These are phyloP conservation scores for Mus caroli DNA, from an alignment of 2,797 vertebrate genomes.

Conservation along the genomic window DNA sequence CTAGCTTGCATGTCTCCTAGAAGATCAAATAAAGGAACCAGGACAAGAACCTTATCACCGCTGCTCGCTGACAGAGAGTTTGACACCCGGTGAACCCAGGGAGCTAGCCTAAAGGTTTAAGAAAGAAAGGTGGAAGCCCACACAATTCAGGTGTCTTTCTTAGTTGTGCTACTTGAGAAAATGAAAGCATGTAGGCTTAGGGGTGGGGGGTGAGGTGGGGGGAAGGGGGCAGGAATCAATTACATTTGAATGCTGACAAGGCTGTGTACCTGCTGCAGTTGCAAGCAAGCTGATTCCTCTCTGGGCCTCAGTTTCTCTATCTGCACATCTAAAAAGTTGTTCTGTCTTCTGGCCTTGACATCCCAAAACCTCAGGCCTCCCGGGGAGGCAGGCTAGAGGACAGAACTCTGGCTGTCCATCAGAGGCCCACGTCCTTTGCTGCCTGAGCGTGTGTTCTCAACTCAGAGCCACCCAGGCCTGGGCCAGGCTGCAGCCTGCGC, in stretches of 20 bases:
- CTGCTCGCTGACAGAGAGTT: not conserved
- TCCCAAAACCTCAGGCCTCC: not conserved
- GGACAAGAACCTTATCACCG: not conserved
- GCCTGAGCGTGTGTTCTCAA: not conserved
- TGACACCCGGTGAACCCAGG: not conserved
- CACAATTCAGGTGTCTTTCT: not conserved
- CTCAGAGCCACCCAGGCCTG: not conserved
- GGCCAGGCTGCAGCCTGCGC: constrained; percentile 79
- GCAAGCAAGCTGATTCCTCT: not conserved
- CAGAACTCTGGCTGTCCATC: constrained; percentile 51
- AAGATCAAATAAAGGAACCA: not conserved
- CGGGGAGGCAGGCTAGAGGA: not conserved
- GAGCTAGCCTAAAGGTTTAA: not conserved
- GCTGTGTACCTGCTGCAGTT: not conserved
- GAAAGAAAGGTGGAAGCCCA: not conserved
- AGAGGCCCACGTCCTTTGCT: constrained; percentile 15
- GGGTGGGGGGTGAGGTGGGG: no score
- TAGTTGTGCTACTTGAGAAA: not conserved
- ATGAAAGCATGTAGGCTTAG: not conserved
- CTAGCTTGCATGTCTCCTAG: not conserved
- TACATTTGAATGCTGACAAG: not conserved
- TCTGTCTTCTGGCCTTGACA: not conserved
- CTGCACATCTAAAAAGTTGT: not conserved
- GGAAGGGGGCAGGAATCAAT: not conserved
- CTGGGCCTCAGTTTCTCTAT: constrained; percentile 66